Base-by-base conservation (phyloP, 1,140 invertebrate genomes). In the Brachionus koreanus region DNA sequence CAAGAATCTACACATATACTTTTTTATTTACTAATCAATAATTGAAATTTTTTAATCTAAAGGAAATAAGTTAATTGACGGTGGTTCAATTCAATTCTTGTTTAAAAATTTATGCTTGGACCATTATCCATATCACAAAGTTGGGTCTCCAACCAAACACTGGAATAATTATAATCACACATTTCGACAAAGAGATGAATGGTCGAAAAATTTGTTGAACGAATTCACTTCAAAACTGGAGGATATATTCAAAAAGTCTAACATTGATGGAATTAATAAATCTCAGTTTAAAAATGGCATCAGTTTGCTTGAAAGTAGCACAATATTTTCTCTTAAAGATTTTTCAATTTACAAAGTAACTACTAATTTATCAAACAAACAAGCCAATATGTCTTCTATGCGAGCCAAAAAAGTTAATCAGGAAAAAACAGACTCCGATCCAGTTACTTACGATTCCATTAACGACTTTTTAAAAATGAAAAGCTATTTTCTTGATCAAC, bases 121-220 rank as follows among this genome's bases (percentile, higher is more conserved):
- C 88, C 94, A 95, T 86, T 99, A 98, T 90, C 97, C 97, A 0
- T 98, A 97, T 90, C 95, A 98, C 88, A 91, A 95, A 85, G 95
- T 95, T 82, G 92, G 89, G 87, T 84, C 85, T 83, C 83, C 83
- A 46, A 65, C 25, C 6, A 82, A 82, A 84, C 93, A 95, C 88
- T 98, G 95, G 96, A 91, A 93, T 61, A 86, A 86, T 72, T 91
- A 88, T 84, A 85, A 85, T 49, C 89, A 89, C 83, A 88, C 87
- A 52, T 86, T 82, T 7, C 13, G 86, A 57, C 85, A 86, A 23
- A 86, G 88, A 6, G 87, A 86, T 76, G 83, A 84, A 5, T 90
- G 89, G 88, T 85, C 89, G n/a, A 86, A 87, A 79, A 85, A 87
- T 65, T 87, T 89, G 42, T 86, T 89, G 35, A 83, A 83, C 37